Evolutionary conservation across 2,797 vertebrate species (phyloP).

Genomic region (Halcyon chelicuti): DNA sequence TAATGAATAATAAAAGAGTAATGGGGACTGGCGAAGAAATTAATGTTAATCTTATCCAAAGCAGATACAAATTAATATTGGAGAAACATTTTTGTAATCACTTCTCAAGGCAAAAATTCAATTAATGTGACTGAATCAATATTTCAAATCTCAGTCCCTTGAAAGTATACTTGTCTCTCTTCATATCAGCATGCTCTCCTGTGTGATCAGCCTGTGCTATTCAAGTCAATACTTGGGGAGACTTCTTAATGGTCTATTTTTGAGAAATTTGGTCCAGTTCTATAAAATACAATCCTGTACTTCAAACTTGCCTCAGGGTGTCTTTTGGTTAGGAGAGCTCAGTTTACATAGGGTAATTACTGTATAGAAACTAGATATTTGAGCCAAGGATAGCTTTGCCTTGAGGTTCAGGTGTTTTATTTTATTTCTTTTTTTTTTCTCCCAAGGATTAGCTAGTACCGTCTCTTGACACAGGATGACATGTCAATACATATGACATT

Average conservation of each 20-base stretch:
- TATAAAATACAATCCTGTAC: constrained; percentile 48
- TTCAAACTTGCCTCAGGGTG: constrained; percentile 36
- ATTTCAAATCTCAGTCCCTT: constrained; percentile 85
- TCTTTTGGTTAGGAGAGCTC: constrained; percentile 45
- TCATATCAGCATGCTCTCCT: constrained; percentile 69
- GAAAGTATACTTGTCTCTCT: constrained; percentile 78
- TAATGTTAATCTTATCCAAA: constrained; percentile 87
- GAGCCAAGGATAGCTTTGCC: constrained; percentile 2
- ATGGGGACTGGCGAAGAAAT: constrained; percentile 87
- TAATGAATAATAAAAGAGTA: constrained; percentile 97
- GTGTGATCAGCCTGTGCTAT: constrained; percentile 57
- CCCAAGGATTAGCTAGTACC: neutral
- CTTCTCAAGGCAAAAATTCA: constrained; percentile 92
- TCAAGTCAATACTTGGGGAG: constrained; percentile 67
- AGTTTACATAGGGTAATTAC: constrained; percentile 69
- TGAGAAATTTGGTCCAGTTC: constrained; percentile 52
- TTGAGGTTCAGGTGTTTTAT: neutral
- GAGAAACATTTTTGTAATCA: constrained; percentile 88
- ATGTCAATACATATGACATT: neutral
- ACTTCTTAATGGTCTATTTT: constrained; percentile 67
- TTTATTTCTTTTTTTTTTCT: neutral
- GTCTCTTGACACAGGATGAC: neutral
- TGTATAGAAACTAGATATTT: constrained; percentile 54
- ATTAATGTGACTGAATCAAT: constrained; percentile 93
- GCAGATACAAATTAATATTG: constrained; percentile 93